Evolutionary conservation across 2,797 vertebrate species (phyloP), one percentile per base, ranked within the genome.

Genomic region (Neostethus bicornis): DNA sequence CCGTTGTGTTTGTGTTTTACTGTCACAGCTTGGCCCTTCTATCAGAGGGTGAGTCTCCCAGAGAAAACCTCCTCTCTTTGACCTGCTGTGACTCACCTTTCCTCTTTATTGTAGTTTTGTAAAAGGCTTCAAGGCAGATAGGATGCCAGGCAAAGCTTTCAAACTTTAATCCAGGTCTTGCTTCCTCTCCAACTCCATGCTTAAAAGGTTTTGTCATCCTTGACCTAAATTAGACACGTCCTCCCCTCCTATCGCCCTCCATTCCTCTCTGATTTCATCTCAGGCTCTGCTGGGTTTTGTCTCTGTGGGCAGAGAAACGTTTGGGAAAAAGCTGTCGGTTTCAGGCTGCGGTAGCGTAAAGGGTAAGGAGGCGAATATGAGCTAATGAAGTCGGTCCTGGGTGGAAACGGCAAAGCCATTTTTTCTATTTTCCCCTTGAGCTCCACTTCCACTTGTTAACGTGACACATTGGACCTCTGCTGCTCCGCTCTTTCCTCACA

Each of bases 371-470:
- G 61, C 47, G 59, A 77, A 75, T 70, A 51, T 57, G 51, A 74
- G 69, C 66, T 81, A 82, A 80, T 80, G 75, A 80, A 84, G 79
- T 80, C 68, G 44, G 66, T 66, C 63, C 73, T 71, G 72, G 75
- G 46, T 70, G 53, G 45, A 48, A 77, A 45, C 52, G 70, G 72
- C 51, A 35, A 47, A 48, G 58, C n/a, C 9, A 2, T 59, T 57
- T 66, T 34, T 34, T 44, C 24, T 24, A 2, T 9, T 55, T 19
- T 9, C n/a, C 23, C 29, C 19, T 31, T 1, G 4, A 62, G 64
- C 39, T 70, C 47, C 43, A 62, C 47, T 80, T 70, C 43, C 58
- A 75, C 63, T 80, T 79, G 70, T 79, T 80, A 82, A 82, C 63
- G 24, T 62, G 74, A 75, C 76, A 77, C 17, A 62, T 73, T 69